phyloP scores from a whole-genome alignment of 2,888 invertebrate genomes.

The Scaeva pyrastri region DNA sequence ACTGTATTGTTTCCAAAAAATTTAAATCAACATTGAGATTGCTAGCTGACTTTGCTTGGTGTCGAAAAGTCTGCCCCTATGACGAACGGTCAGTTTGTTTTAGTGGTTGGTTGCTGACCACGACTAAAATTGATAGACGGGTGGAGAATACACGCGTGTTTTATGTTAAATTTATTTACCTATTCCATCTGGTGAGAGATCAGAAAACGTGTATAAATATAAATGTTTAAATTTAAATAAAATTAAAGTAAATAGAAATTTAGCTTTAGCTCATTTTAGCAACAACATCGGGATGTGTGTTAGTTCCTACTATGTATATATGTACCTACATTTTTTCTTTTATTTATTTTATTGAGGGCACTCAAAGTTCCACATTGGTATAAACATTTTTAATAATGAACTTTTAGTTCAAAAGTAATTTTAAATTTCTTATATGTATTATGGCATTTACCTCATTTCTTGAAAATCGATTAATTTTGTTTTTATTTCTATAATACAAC shows the following conservation, averaged over 20 bases:
- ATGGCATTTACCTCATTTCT: not conserved
- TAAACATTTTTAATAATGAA: constrained; percentile 17
- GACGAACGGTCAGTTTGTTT: not conserved
- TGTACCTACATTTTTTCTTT: not conserved
- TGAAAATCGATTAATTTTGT: not conserved
- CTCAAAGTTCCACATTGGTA: not conserved
- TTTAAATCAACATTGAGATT: not conserved
- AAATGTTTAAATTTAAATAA: constrained; percentile 8
- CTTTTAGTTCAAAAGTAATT: constrained; percentile 39
- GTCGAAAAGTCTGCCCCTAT: constrained; percentile 5
- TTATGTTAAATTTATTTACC: constrained; percentile 29
- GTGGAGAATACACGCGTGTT: constrained; percentile 43
- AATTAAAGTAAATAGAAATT: constrained; percentile 2
- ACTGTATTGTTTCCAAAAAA: constrained; percentile 16
- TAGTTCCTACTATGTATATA: not conserved
- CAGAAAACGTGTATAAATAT: not conserved
- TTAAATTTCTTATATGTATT: not conserved
- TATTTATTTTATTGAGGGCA: not conserved
- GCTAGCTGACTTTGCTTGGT: not conserved
- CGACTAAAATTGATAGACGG: not conserved
- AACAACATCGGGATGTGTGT: not conserved
- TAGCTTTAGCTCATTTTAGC: constrained; percentile 7
- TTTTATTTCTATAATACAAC: not conserved
- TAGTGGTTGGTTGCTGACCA: not conserved
- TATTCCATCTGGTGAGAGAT: constrained; percentile 15